phyloP scores from a whole-genome alignment of 2,888 invertebrate species.

The Lasioglossum vierecki region DNA sequence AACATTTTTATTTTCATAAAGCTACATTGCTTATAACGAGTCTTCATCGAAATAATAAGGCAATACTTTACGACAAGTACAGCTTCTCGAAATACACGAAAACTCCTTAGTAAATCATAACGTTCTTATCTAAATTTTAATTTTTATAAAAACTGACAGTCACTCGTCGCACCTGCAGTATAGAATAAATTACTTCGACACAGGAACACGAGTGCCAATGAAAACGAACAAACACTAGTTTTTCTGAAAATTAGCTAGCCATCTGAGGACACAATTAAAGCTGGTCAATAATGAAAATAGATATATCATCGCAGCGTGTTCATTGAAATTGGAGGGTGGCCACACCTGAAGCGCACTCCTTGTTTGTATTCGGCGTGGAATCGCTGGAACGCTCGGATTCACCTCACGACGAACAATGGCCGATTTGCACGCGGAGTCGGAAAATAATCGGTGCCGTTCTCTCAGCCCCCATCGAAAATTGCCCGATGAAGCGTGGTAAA shows the following conservation, averaged over 20 bases:
- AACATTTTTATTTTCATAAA: too few species aligned
- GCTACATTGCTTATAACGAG: too few species aligned
- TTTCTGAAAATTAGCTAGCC: not conserved
- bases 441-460: conserved; percentile 34
- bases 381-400: not conserved
- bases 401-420: not conserved
- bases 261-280: not conserved
- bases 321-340: not conserved
- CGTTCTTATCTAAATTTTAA: too few species aligned
- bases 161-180: too few species aligned
- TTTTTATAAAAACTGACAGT: too few species aligned
- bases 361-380: not conserved
- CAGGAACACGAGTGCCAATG: not conserved
- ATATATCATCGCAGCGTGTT: not conserved
- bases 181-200: not conserved
- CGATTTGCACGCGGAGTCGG: conserved; percentile 39
- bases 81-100: too few species aligned
- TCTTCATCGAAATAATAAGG: too few species aligned
- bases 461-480: conserved; percentile 39
- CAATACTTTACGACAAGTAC: too few species aligned
- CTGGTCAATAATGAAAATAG: not conserved
- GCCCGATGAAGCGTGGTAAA: conserved; percentile 57
- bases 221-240: not conserved
- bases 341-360: not conserved
- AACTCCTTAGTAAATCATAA: too few species aligned